Evolutionary conservation across 2,113 vertebrate species (phyloP).

Genomic region (Urocitellus parryii): DNA sequence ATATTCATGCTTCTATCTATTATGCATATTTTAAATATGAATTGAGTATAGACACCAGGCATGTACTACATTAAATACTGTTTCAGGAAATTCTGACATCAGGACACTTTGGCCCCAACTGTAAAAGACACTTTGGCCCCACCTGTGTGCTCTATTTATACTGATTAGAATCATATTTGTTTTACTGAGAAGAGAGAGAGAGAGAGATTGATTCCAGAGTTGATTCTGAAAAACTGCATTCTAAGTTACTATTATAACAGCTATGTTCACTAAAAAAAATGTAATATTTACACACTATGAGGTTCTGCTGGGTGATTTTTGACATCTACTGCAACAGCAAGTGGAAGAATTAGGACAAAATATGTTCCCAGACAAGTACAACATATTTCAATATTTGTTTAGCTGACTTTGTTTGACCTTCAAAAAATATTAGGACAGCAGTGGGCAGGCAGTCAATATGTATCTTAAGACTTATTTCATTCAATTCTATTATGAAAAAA

Average conservation of each 20-base stretch:
- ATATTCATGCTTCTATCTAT: neutral
- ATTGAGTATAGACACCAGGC: neutral
- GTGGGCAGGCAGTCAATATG: neutral
- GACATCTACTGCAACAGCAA: neutral
- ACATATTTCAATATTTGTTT: neutral
- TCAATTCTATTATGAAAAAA: neutral
- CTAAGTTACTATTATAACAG: neutral
- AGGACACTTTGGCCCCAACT: neutral
- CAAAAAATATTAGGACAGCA: neutral
- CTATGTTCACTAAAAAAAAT: neutral
- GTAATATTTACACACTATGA: neutral
- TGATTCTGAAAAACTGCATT: slow-evolving; percentile 26
- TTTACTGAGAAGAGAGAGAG: neutral
- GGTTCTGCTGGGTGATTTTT: neutral
- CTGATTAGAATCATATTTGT: neutral
- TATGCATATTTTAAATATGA: fast-evolving
- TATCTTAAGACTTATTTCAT: neutral
- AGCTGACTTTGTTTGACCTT: neutral
- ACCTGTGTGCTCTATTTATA: neutral
- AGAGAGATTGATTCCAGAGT: neutral
- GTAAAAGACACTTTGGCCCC: neutral
- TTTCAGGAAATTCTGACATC: neutral
- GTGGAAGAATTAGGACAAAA: neutral
- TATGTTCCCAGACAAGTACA: neutral
- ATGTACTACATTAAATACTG: neutral